phyloP scores from a whole-genome alignment of 2,888 invertebrate genomes.

The Orgyia antiqua region DNA sequence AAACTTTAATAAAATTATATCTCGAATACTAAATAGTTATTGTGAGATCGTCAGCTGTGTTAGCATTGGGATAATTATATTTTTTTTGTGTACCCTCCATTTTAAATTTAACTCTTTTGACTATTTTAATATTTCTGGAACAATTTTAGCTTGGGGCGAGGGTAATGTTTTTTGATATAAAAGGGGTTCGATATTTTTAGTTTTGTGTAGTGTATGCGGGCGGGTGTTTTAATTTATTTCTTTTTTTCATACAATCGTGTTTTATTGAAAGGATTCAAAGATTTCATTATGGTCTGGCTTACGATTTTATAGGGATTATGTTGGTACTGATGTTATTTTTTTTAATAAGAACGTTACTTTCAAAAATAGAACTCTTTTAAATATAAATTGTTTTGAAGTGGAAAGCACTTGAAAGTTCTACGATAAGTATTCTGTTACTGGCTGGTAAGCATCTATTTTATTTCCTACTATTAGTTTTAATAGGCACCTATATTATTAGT shows the following conservation, averaged over 20 bases:
- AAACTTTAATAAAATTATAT: too few species aligned
- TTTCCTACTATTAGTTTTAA: too few species aligned
- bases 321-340: slow-evolving; percentile 2
- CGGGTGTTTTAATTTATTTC: slow-evolving; percentile 45
- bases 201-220: slow-evolving; percentile 52
- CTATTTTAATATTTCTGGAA: slow-evolving; percentile 76
- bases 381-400: too few species aligned
- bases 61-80: slow-evolving; percentile 70
- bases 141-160: slow-evolving; percentile 65
- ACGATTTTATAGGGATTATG: slow-evolving; percentile 8
- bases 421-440: too few species aligned
- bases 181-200: slow-evolving; percentile 53
- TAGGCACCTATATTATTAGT: too few species aligned
- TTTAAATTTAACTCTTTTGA: slow-evolving; percentile 77
- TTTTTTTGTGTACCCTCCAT: slow-evolving; percentile 59
- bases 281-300: slow-evolving; percentile 27
- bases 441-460: too few species aligned
- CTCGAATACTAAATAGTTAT: too few species aligned
- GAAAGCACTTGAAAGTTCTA: too few species aligned
- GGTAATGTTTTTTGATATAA: slow-evolving; percentile 56
- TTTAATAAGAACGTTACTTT: neutral
- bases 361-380: too few species aligned
- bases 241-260: slow-evolving; percentile 35
- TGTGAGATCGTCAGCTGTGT: slow-evolving; percentile 67
- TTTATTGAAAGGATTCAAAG: slow-evolving; percentile 35